Evolutionary conservation across 2,888 invertebrate species (phyloP), one percentile per base, ranked within the genome.

Genomic region (Brachyptera risi): DNA sequence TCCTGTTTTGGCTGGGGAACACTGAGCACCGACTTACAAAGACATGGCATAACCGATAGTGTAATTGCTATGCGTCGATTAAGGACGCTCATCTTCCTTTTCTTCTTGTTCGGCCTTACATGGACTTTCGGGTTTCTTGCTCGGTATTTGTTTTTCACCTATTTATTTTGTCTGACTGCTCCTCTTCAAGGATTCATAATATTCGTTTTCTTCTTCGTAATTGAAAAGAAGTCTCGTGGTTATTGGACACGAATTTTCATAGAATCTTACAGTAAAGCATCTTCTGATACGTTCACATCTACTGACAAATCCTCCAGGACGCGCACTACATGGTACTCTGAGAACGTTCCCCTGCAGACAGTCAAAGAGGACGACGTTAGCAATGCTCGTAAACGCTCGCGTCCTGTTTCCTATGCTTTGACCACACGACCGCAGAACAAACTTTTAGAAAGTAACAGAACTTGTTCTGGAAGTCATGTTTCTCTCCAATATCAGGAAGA

Each of bases 141-240:
- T 3, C 76, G 76, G 21, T 71, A 74, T 9, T 63, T 80, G 19
- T 67, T 80, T 19, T 83, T 83, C 74, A 81, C 83, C 0, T 84
- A 84, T 69, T 72, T 84, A 0, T 84, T 84, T 68, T 84, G 83
- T 68, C 69, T 83, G n/a, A 82, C 83, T 0, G 81, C 83, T 3
- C 82, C 84, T 0, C 65, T 83, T 15, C 83, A 84, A 69, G 84
- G 84, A 0, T 83, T 84, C 69, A 79, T 84, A 7, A 72, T 84
- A 13, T 84, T 84, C 67, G 69, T 84, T 15, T 84, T 83, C 71
- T 84, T 84, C 70, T 76, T 84, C 7, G 69, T 83, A 15, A 76
- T 82, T 59, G 83, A 83, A 71, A 78, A 79, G 0, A 71, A 73
- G 13, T 80, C 83, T 4, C 75, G 83, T 57, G 76, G 75, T 50